These are phyloP conservation scores for Indri indri DNA, from an alignment of 2,113 vertebrate genomes.

Conservation along the genomic window DNA sequence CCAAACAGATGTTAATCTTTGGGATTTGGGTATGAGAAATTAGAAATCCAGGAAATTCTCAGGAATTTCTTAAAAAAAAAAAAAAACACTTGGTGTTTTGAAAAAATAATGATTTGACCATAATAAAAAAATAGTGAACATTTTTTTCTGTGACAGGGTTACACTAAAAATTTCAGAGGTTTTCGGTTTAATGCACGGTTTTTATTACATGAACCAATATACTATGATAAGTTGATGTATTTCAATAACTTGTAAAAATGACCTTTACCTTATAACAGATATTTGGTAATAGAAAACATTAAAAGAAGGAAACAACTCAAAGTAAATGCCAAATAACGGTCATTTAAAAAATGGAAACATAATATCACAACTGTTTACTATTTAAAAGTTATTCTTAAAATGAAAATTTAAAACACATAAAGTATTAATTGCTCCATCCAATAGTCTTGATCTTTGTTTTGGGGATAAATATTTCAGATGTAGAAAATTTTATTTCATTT, in stretches of 20 bases:
- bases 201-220: neutral
- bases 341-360: neutral
- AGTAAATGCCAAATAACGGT: neutral
- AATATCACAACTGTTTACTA: neutral
- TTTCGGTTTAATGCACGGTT: neutral
- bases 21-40: neutral
- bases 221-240: neutral
- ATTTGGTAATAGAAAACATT: neutral
- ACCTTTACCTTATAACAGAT: neutral
- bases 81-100: neutral
- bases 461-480: neutral
- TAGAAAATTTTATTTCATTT: neutral
- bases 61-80: neutral
- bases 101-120: neutral
- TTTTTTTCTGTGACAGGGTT: neutral
- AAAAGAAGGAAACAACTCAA: neutral
- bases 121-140: neutral
- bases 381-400: constrained; percentile 17
- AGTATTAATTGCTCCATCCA: neutral
- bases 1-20: neutral
- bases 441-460: neutral
- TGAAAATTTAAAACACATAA: neutral
- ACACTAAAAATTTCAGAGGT: neutral
- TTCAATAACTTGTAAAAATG: neutral
- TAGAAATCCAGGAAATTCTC: neutral